Conservation (phyloP, 2,113 vertebrate species). For the Antechinus flavipes region DNA sequence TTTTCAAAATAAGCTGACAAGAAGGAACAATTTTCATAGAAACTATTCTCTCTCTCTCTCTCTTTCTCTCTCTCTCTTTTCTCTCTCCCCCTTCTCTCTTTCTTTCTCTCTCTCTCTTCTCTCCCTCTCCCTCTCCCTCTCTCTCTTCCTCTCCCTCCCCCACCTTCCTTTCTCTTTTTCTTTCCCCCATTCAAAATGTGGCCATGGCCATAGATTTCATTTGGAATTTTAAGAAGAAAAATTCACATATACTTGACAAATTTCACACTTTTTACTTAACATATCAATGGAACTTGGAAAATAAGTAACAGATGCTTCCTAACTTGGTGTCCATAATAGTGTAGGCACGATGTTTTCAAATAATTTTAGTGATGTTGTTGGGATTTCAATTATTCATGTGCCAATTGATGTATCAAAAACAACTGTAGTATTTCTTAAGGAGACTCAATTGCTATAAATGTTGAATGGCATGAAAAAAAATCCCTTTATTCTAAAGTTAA, state of each 20-base stretch:
- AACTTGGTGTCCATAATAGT: neutral
- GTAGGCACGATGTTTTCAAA: neutral
- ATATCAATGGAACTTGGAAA: neutral
- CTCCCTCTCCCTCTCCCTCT: neutral
- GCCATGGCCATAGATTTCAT: neutral
- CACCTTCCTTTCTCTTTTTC: neutral
- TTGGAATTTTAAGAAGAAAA: neutral
- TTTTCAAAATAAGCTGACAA: constrained; percentile 23
- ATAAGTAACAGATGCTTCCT: neutral
- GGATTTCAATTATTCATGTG: neutral
- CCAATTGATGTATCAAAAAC: neutral
- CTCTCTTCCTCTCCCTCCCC: too few relatives aligned
- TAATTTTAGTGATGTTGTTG: fast-evolving
- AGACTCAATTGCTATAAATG: neutral
- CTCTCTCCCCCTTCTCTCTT: neutral
- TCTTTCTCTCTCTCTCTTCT: too few relatives aligned
- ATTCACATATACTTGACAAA: neutral
- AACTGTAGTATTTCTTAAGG: neutral
- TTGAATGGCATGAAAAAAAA: neutral
- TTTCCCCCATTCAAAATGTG: neutral
- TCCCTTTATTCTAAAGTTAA: neutral
- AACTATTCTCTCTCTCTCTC: neutral
- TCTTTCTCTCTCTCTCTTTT: neutral
- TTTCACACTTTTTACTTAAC: fast-evolving
- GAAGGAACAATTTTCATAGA: constrained; percentile 22